Evolutionary conservation across 2,113 vertebrate genomes (phyloP).

Genomic region (Catharus bicknelli): DNA sequence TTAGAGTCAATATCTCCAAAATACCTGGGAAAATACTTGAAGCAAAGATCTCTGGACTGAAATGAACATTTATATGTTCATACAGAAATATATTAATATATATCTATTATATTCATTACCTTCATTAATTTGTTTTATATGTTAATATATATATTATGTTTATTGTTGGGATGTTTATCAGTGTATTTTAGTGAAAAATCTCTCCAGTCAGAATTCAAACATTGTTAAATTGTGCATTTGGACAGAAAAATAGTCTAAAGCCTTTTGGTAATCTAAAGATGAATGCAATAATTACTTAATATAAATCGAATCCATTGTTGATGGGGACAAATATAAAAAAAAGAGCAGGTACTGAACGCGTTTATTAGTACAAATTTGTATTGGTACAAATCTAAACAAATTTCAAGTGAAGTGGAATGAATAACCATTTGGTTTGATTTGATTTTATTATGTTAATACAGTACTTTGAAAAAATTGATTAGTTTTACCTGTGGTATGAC

Average conservation of each 20-base stretch:
- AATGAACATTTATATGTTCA: background rate
- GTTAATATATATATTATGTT: background rate
- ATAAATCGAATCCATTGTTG: background rate
- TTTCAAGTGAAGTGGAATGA: background rate
- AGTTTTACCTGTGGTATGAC: background rate
- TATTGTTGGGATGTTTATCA: fast-evolving
- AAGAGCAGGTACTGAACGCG: fast-evolving
- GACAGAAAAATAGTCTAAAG: background rate
- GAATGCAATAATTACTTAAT: background rate
- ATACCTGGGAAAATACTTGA: background rate
- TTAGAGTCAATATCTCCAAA: background rate
- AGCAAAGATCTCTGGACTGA: background rate
- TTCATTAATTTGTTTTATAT: background rate
- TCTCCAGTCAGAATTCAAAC: background rate
- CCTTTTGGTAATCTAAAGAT: background rate
- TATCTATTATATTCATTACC: background rate
- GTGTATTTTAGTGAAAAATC: background rate
- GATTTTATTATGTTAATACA: background rate
- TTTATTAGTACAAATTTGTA: background rate
- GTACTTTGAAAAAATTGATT: background rate
- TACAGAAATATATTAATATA: background rate
- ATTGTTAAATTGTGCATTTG: background rate
- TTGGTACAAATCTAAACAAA: background rate
- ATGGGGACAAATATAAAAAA: fast-evolving
- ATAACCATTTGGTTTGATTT: background rate